phyloP scores from a whole-genome alignment of 2,113 vertebrate species.

The Corythornis vintsioides region DNA sequence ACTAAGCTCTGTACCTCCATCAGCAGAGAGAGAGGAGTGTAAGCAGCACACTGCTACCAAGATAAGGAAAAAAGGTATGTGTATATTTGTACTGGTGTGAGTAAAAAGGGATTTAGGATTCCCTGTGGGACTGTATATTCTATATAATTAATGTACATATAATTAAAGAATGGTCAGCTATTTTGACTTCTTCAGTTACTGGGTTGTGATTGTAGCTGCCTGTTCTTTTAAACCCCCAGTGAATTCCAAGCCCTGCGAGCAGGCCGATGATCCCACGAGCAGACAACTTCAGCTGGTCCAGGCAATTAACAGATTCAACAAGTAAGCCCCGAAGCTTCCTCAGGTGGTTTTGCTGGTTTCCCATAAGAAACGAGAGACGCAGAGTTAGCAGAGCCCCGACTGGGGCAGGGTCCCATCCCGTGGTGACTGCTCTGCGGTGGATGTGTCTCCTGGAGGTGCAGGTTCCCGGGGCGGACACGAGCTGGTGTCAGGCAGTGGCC shows the following conservation, averaged over 20 bases:
- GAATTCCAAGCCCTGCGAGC: conserved; percentile 75
- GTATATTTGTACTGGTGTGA: neutral
- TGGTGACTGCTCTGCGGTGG: neutral
- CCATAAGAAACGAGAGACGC: neutral
- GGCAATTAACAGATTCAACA: conserved; percentile 76
- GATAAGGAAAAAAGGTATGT: conserved; percentile 77
- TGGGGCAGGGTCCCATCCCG: neutral
- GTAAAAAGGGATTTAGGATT: conserved; percentile 7
- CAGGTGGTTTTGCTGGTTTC: neutral
- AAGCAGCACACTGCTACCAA: conserved; percentile 32
- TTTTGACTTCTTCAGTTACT: neutral
- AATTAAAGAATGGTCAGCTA: neutral
- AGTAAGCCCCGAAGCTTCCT: conserved; percentile 67
- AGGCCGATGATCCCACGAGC: conserved; percentile 71
- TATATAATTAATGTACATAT: neutral
- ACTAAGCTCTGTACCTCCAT: conserved; percentile 56
- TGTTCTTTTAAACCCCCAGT: conserved; percentile 66
- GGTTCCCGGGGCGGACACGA: rapidly evolving
- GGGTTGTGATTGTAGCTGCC: conserved; percentile 30
- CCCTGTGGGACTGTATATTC: neutral
- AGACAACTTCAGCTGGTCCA: conserved; percentile 79
- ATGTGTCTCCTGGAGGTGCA: neutral
- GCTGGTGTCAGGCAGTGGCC: neutral
- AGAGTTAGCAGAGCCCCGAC: neutral
- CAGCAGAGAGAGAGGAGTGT: conserved; percentile 40